Conservation (phyloP, 2,113 vertebrate species). For the Lophotis ruficrista region DNA sequence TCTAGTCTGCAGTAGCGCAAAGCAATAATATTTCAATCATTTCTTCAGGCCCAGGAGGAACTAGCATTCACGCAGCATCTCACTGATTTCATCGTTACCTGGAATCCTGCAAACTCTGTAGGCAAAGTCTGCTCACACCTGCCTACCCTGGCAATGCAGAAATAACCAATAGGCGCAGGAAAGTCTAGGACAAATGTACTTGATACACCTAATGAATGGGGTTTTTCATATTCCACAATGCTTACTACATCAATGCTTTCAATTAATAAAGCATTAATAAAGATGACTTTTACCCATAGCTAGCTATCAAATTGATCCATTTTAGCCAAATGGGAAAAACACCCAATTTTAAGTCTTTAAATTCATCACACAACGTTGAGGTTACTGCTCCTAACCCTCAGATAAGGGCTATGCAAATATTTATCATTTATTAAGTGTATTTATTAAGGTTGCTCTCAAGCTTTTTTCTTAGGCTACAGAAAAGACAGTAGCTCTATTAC, state of each 20-base stretch:
- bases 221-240: not conserved
- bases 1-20: not conserved
- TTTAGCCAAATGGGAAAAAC: not conserved
- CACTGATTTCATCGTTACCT: not conserved
- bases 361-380: not conserved
- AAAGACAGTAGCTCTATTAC: not conserved
- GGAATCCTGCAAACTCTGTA: not conserved
- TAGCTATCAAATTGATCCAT: not conserved
- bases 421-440: not conserved
- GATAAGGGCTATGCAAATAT: not conserved
- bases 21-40: slow-evolving; percentile 39
- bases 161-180: not conserved
- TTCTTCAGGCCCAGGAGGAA: slow-evolving; percentile 24
- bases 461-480: not conserved
- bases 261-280: not conserved
- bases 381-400: not conserved
- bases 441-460: not conserved
- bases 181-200: not conserved
- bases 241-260: not conserved
- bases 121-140: not conserved
- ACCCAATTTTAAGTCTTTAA: not conserved
- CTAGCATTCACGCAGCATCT: not conserved
- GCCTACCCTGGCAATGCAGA: not conserved
- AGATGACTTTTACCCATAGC: not conserved
- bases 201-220: not conserved